Evolutionary conservation across 1,140 invertebrate species (phyloP).

Genomic region (Drosophila setifemur): DNA sequence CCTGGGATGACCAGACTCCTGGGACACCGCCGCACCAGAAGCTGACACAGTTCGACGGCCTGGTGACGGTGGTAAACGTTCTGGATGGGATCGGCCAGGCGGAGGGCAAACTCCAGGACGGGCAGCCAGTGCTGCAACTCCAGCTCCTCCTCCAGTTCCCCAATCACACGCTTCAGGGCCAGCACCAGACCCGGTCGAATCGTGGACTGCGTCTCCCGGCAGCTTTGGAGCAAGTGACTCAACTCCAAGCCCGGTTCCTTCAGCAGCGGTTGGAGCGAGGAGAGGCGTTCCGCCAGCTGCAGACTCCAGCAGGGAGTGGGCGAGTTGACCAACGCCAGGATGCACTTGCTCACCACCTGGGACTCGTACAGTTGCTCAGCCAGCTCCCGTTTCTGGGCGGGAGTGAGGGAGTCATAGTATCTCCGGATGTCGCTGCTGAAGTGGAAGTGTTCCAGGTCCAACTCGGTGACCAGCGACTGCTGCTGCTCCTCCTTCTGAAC

Average conservation of each 20-base stretch:
- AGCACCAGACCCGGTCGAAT: constrained; percentile 45
- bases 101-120: constrained; percentile 23
- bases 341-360: neutral
- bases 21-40: neutral
- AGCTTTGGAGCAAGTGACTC: neutral
- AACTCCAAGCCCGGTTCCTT: neutral
- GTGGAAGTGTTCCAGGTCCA: constrained; percentile 49
- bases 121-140: neutral
- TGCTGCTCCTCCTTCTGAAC: neutral
- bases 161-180: constrained; percentile 13
- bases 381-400: neutral
- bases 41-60: constrained; percentile 24
- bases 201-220: neutral
- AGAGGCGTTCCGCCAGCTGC: neutral
- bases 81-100: constrained; percentile 17
- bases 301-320: constrained; percentile 18
- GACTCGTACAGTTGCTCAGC: constrained; percentile 1
- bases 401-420: constrained; percentile 1
- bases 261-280: constrained; percentile 21
- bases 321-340: constrained; percentile 4
- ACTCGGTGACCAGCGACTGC: neutral
- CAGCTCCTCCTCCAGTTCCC: neutral
- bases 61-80: constrained; percentile 35
- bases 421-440: constrained; percentile 16
- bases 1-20: neutral